Evolutionary conservation across 2,797 vertebrate species (phyloP).

Genomic region (Pachyuromys duprasi): DNA sequence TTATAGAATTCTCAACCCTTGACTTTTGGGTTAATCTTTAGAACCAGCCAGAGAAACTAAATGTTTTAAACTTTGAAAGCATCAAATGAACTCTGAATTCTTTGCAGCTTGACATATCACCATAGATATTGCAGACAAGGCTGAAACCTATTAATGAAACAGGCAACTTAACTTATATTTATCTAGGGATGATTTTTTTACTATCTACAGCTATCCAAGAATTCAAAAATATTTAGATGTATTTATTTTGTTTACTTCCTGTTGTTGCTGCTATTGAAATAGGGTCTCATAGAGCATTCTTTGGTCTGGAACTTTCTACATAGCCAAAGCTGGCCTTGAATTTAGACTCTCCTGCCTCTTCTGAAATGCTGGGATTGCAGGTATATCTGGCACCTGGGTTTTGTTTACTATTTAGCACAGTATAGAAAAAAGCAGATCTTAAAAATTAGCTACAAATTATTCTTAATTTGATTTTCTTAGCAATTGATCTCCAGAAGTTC

Average conservation of each 20-base stretch:
- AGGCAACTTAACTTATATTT: background rate
- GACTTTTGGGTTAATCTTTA: background rate
- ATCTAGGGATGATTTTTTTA: constrained; percentile 31
- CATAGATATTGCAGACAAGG: background rate
- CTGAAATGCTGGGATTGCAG: background rate
- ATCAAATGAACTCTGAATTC: constrained; percentile 11
- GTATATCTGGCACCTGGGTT: background rate
- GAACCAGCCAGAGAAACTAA: background rate
- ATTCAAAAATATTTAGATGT: background rate
- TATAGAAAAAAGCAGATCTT: background rate
- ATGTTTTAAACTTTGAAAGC: constrained; percentile 46
- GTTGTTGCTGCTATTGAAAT: background rate
- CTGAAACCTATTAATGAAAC: background rate
- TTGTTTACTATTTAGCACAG: constrained; percentile 26
- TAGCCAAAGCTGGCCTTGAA: background rate
- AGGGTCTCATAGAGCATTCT: background rate
- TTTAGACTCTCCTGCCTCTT: background rate
- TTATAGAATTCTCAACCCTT: background rate
- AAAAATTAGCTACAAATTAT: constrained; percentile 40
- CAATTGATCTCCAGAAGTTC: constrained; percentile 5
- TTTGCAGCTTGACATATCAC: background rate
- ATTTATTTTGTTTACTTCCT: constrained; percentile 21
- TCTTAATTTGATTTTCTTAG: constrained; percentile 46
- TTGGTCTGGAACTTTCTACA: background rate
- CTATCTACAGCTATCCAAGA: background rate